phyloP scores from a whole-genome alignment of 2,113 vertebrate species.

The Reinhardtius hippoglossoides region DNA sequence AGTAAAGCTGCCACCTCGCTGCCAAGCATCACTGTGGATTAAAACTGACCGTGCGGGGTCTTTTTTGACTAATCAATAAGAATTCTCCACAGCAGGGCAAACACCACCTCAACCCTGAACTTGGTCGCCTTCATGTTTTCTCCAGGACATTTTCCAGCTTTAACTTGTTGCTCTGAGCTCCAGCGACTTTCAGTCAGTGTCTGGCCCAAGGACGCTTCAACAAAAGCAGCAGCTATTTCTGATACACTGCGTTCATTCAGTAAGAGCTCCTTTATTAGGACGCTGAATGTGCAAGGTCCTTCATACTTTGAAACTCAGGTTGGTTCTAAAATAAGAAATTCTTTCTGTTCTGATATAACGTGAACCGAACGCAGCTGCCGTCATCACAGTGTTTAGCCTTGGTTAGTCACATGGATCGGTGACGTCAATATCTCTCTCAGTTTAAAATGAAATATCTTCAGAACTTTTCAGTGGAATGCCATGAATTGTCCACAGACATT shows the following conservation, averaged over 20 bases:
- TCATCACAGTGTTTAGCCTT: not conserved
- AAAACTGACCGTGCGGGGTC: slow-evolving; percentile 18
- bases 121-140: slow-evolving; percentile 29
- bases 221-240: slow-evolving; percentile 62
- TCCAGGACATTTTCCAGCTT: slow-evolving; percentile 14
- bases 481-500: not conserved
- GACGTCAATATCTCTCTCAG: not conserved
- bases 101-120: slow-evolving; percentile 19
- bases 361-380: not conserved
- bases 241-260: slow-evolving; percentile 21
- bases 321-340: slow-evolving; percentile 34
- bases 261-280: slow-evolving; percentile 21
- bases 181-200: not conserved
- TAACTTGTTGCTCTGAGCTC: slow-evolving; percentile 1
- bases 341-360: not conserved
- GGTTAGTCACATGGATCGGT: no score
- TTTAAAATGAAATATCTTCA: not conserved
- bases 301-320: slow-evolving; percentile 7
- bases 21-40: slow-evolving; percentile 48
- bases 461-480: no score
- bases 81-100: slow-evolving; percentile 22
- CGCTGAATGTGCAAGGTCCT: slow-evolving; percentile 39
- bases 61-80: slow-evolving; percentile 52
- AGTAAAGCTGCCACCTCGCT: slow-evolving; percentile 51
- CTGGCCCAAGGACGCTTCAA: slow-evolving; percentile 36